Base-by-base conservation (phyloP, 2,888 invertebrate species). In the Yponomeuta cagnagella region DNA sequence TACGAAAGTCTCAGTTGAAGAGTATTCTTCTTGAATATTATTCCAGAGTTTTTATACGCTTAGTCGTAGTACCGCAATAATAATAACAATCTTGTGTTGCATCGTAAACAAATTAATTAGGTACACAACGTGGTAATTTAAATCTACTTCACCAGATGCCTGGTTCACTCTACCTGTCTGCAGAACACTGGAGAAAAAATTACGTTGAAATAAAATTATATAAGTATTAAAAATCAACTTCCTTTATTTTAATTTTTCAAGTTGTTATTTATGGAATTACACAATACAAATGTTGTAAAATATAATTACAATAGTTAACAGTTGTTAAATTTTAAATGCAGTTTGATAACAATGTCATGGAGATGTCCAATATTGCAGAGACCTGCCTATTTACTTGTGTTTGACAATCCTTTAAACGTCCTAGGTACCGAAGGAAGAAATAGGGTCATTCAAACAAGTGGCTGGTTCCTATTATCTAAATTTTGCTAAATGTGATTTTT, bases 271-370 rank as follows among this genome's bases (percentile, higher is more conserved):
- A 85, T 86, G 88, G 89, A 90, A 90, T 89, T 88, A 89, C 78
- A 86, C 86, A 88, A 86, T 90, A 90, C 87, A 89, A 88, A 88
- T 89, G 84, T 85, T 87, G 88, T 87, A 88, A 89, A 88, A 87
- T 88, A 90, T 86, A 87, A 86, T 89, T 88, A 90, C 83, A 87
- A 86, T 86, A 88, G 85, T 86, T 88, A 89, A 89, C 88, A 90
- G 85, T 86, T 86, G 83, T 85, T 86, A 82, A 85, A 85, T 87
- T 90, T 90, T 89, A 91, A 91, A 92, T 91, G 92, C 91, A 89
- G 84, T 80, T 84, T 85, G 82, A 77, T 85, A 86, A 88, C 89
- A 90, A 90, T 90, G 89, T 90, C 89, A 90, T 89, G 89, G 89
- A 83, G 80, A 80, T 82, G 74, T 82, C 80, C 79, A 85, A 83